Base-by-base conservation (phyloP, 2,888 invertebrate species). In the Gymnosoma rotundatum region DNA sequence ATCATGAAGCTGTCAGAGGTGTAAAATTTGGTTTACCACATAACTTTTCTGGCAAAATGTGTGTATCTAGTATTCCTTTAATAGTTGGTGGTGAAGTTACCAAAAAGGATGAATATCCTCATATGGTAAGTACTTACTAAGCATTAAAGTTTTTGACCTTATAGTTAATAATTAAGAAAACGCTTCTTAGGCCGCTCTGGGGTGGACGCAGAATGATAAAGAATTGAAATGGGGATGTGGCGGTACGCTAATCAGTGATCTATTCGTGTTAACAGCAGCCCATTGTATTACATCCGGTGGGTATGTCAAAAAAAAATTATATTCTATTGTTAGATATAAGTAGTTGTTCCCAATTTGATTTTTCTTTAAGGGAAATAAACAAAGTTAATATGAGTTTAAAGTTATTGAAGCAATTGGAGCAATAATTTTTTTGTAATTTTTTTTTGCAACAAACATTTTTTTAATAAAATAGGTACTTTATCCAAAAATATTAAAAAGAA, bases 11-110 rank as follows among this genome's bases (percentile, higher is more conserved):
- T 8, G 87, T 92, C 4, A 90, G 70, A 45, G 87, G 86, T 1
- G 85, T 91, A 2, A 86, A 88, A 20, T 78, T 91, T 32, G 87
- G 87, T 42, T 85, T 83, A 7, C 83, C 76, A 1, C 87, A 87
- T 0, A 83, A 52, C 0, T 90, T 91, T 70, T 90, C 91, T 0
- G 89, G 89, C 0, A 91, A 89, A 67, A 87, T 87, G 18, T 92
- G 92, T 72, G 89, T 90, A 8, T 74, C 89, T 21, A 93, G 93
- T 78, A 90, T 93, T 21, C 93, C 93, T 0, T 88, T 94, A 82
- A 94, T 94, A 76, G 93, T 94, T 58, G 94, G 94, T 4, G 94
- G 94, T 6, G 90, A 91, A 64, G 91, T 92, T 16, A 93, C 94
- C 0, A 87, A 89, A 25, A 88, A 91, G 36, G 93, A 92, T 52